Evolutionary conservation across 2,797 vertebrate species (phyloP), one percentile per base, ranked within the genome.

Genomic region (Rhinichthys osculus): DNA sequence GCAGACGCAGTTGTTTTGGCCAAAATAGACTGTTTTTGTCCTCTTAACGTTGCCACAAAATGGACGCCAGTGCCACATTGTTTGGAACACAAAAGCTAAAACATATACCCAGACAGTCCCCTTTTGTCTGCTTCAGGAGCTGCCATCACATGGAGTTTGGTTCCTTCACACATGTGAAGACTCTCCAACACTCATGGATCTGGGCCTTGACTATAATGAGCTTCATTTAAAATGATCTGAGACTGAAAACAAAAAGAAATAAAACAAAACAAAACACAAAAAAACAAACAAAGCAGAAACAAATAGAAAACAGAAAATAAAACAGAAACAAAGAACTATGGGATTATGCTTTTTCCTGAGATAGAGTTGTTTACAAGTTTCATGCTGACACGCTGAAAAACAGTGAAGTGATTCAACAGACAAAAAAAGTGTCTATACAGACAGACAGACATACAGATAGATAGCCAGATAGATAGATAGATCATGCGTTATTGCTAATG

Each of bases 41-140:
- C 19, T 80, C 50, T 33, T 79, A 57, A 64, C 11, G 5, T 70
- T 70, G 59, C 67, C 38, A 57, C 11, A 19, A 71, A 73, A 80
- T 33, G 30, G 82, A 72, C 11, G 44, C 73, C 72, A 78, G 27
- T 35, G 73, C 42, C 67, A 79, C 67, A 66, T 74, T 59, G 87
- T 70, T 83, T 64, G 42, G 16, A 74, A 70, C 84, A 70, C 78
- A 62, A 62, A 78, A 64, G 19, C 69, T 52, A 91, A 76, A 88
- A 83, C 71, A 87, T 2, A 38, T 66, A 40, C 59, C 27, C 27
- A 47, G 78, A 67, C 19, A 35, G 47, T 42, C 35, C 64, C 50
- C 35, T 82, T 71, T 57, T 82, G 69, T 82, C 82, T 52, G 30
- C 13, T 73, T 64, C 11, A 64, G n/a, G n/a, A 30, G n/a, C 23